Base-by-base conservation (phyloP, 1,140 invertebrate species). In the Hylaeus anthracinus region DNA sequence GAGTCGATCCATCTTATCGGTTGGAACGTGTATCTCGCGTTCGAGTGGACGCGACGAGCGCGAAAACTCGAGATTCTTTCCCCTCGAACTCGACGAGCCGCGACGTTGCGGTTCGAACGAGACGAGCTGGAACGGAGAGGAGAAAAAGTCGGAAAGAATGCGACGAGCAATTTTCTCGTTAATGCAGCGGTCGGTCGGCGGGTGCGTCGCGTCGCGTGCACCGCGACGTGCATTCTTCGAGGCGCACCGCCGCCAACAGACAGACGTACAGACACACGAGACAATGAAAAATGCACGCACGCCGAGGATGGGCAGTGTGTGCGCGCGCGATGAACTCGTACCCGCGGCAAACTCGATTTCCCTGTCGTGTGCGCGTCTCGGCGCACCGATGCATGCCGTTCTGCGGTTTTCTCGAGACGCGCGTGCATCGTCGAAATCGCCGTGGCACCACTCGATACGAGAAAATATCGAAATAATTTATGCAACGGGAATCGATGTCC, bases 211-310 rank as follows among this genome's bases (percentile, higher is more conserved):
- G 67, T 85, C 81, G 78, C 75, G 82, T 81, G 78, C 73, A 55
- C 39, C 45, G 51, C 76, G 72, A 72, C 60, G 72, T 72, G 70
- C 51, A 72, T 79, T 86, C 81, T 79, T 43, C 60, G 41, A 65
- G 78, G 51, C 71, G 67, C 61, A 73, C 58, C 39, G 26, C 60
- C 58, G 72, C 75, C 45, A 26, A 64, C 61, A 43, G 39, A 61
- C 60, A 6, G 60, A 45, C 70, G 65, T 51, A 48, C 65, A 48
- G 56, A 37, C 79, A 78, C 84, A 81, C 82, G 87, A 88, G 85
- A 88, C 84, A 81, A 88, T 88, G 87, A 88, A 88, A 88, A 88
- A 88, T 88, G 87, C 87, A 88, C 84, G 77, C 87, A 73, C 43
- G 79, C 67, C 84, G 26, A 72, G 70, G 70, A 79, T 65, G 61